Percentiles rank a stretch among this genome's conserved stretches.
These are phyloP conservation scores for Sebastes goodei DNA, from an alignment of 2,797 vertebrate genomes.

Conservation along the genomic window DNA sequence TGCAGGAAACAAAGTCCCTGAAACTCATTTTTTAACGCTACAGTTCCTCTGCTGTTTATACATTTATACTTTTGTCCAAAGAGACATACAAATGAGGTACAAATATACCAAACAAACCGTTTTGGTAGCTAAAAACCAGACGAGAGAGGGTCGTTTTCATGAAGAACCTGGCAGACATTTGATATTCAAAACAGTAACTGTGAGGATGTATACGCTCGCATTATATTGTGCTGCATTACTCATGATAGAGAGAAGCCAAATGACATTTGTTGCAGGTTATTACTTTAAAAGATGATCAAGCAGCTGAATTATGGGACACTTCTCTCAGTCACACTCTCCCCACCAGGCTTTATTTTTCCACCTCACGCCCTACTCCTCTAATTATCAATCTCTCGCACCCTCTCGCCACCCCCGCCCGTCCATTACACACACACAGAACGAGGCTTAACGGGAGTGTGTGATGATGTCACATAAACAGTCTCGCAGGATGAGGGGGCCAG, in stretches of 20 bases:
- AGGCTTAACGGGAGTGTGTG: slow-evolving; percentile 13
- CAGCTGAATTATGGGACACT: not conserved
- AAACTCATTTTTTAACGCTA: too few species aligned
- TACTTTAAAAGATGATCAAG: not conserved
- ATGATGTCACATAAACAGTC: slow-evolving; percentile 45
- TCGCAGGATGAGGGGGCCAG: slow-evolving; percentile 20
- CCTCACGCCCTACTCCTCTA: not conserved
- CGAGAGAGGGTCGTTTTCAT: not conserved
- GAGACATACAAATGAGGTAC: not conserved
- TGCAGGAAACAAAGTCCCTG: too few species aligned
- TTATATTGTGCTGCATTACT: not conserved
- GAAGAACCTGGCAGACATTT: too few species aligned
- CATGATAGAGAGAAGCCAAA: not conserved
- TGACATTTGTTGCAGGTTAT: not conserved
- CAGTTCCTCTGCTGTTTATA: too few species aligned
- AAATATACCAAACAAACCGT: not conserved
- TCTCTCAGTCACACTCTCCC: not conserved
- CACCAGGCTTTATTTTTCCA: not conserved
- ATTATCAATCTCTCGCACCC: slow-evolving; percentile 18
- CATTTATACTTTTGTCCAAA: too few species aligned
- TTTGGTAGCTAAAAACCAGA: too few species aligned
- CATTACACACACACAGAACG: not conserved
- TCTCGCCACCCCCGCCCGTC: slow-evolving; percentile 1
- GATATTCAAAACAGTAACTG: not conserved
- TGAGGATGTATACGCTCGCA: not conserved